phyloP scores from a whole-genome alignment of 2,797 vertebrate species.

The Crenuchus spilurus region DNA sequence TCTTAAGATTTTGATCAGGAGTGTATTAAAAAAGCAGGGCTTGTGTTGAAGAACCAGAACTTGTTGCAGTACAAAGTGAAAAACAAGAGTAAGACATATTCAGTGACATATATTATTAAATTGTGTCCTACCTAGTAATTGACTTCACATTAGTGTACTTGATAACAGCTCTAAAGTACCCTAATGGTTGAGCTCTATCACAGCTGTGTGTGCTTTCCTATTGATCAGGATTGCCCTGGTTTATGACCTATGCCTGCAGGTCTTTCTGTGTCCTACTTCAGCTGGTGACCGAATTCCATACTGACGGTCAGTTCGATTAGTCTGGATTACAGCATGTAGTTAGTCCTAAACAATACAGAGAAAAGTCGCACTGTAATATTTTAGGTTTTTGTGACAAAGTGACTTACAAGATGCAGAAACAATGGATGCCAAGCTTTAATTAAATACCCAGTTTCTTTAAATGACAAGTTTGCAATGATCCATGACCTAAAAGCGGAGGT shows the following conservation, averaged over 20 bases:
- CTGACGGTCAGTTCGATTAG: not conserved
- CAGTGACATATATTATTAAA: conserved; percentile 19
- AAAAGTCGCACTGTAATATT: not conserved
- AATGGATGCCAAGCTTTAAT: too few relatives aligned
- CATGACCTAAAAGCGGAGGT: too few relatives aligned
- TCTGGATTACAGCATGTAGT: not conserved
- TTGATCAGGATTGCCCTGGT: conserved; percentile 68
- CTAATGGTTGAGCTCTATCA: conserved; percentile 1
- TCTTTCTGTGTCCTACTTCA: conserved; percentile 69
- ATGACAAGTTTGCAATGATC: too few relatives aligned
- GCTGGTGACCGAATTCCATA: conserved; percentile 42
- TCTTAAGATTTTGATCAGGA: too few relatives aligned
- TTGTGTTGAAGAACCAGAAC: too few relatives aligned
- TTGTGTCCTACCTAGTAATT: not conserved
- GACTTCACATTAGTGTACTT: not conserved
- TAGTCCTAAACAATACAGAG: too few relatives aligned
- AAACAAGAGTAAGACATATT: not conserved
- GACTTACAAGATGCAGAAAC: too few relatives aligned
- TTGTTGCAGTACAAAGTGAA: not conserved
- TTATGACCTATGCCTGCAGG: conserved; percentile 57
- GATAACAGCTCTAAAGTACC: conserved; percentile 3
- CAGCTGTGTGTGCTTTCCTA: conserved; percentile 59
- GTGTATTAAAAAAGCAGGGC: too few relatives aligned
- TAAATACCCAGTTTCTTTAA: too few relatives aligned
- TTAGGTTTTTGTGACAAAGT: too few relatives aligned